Evolutionary conservation across 2,113 vertebrate genomes (phyloP).

Genomic region (Lasiurus borealis): DNA sequence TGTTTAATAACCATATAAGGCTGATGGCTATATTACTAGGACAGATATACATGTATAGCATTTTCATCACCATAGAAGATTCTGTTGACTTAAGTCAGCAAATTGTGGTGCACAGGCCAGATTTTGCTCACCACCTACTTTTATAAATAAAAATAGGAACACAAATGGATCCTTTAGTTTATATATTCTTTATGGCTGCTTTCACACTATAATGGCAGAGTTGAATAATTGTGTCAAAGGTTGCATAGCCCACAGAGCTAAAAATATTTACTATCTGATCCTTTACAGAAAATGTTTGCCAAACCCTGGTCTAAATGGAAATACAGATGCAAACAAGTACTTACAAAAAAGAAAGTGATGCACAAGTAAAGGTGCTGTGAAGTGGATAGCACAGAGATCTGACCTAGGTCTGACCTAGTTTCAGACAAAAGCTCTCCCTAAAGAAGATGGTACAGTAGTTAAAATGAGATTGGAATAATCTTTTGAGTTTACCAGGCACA

Average conservation of each 20-base stretch:
- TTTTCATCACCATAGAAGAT: not conserved
- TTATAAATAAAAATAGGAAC: constrained; percentile 6
- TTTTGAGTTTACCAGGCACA: not conserved
- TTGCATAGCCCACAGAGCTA: not conserved
- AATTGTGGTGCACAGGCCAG: not conserved
- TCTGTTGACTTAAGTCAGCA: not conserved
- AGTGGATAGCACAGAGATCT: not conserved
- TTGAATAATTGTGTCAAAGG: not conserved
- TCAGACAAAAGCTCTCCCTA: not conserved
- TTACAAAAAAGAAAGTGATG: not conserved
- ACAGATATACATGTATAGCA: not conserved
- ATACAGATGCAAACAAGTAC: not conserved
- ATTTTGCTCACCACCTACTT: not conserved
- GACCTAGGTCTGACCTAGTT: too few relatives aligned
- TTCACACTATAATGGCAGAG: not conserved
- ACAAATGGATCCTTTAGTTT: not conserved
- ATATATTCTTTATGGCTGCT: not conserved
- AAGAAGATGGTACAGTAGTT: not conserved
- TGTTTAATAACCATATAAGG: not conserved
- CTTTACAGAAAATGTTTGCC: not conserved
- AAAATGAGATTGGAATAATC: constrained; percentile 31
- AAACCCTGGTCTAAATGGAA: not conserved
- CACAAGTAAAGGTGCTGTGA: not conserved
- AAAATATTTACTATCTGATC: not conserved
- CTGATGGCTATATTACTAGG: not conserved